phyloP scores from a whole-genome alignment of 1,140 invertebrate species.

The Ips typographus region DNA sequence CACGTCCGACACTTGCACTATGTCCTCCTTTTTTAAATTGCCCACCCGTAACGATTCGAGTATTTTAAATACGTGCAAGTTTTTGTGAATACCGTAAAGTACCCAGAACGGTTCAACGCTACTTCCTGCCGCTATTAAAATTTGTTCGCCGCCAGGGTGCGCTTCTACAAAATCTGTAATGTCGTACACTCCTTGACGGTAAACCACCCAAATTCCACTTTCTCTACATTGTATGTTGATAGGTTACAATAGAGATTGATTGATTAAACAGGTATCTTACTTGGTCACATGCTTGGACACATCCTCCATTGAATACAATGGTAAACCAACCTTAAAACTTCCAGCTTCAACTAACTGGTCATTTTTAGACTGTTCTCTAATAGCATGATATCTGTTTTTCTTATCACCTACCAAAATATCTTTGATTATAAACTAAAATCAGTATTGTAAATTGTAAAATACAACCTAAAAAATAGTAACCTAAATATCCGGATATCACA shows the following conservation, averaged over 20 bases:
- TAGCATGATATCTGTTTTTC: too few relatives aligned
- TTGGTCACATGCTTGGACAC: constrained; percentile 35
- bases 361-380: too few relatives aligned
- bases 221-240: constrained; percentile 47
- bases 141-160: constrained; percentile 89
- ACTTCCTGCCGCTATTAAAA: constrained; percentile 87
- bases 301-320: constrained; percentile 38
- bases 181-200: constrained; percentile 91
- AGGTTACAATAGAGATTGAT: background rate
- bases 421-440: too few relatives aligned
- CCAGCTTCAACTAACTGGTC: too few relatives aligned
- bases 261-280: constrained; percentile 15
- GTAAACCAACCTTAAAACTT: constrained; percentile 32
- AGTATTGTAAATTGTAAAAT: too few relatives aligned
- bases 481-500: too few relatives aligned
- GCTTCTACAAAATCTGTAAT: constrained; percentile 89
- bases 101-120: constrained; percentile 95
- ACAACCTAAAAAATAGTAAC: too few relatives aligned
- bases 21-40: constrained; percentile 65
- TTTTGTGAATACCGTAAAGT: constrained; percentile 92
- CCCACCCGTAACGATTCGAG: constrained; percentile 85
- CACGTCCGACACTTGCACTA: constrained; percentile 54
- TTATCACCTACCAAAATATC: too few relatives aligned
- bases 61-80: constrained; percentile 71
- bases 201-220: constrained; percentile 84